A percentile compares a stretch with the other conserved stretches of the same genome.
These are phyloP conservation scores for Drosophila greeni DNA, from an alignment of 2,888 invertebrate species.

Conservation along the genomic window DNA sequence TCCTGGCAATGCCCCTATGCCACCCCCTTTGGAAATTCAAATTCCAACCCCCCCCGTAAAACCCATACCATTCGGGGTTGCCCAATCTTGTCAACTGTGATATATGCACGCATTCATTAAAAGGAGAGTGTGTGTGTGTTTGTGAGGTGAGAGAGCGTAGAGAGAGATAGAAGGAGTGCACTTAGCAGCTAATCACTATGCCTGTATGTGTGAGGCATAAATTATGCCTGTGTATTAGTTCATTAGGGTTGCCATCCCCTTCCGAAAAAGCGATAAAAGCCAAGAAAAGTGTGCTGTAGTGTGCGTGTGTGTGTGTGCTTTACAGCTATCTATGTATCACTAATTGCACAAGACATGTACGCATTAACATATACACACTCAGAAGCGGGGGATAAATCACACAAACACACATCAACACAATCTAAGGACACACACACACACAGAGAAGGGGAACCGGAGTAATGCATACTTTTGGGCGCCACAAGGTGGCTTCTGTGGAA, in stretches of 20 bases:
- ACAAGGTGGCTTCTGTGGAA: slow-evolving; percentile 21
- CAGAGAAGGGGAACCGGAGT: neutral
- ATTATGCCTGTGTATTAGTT: slow-evolving; percentile 44
- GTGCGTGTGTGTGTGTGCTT: slow-evolving; percentile 29
- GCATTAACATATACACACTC: slow-evolving; percentile 24
- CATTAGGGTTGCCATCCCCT: slow-evolving; percentile 23
- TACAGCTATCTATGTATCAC: slow-evolving; percentile 51
- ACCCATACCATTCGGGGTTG: slow-evolving; percentile 19
- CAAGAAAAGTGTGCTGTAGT: slow-evolving; percentile 31
- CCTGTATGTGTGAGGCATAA: slow-evolving; percentile 27
- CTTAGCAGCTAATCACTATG: slow-evolving; percentile 39
- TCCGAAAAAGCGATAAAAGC: slow-evolving; percentile 31
- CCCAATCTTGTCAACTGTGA: slow-evolving; percentile 42
- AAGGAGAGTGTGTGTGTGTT: neutral
- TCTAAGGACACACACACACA: slow-evolving; percentile 3
- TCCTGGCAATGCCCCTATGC: neutral
- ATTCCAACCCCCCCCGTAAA: slow-evolving; percentile 1
- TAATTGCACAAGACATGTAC: slow-evolving; percentile 55
- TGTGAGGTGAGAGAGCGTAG: neutral
- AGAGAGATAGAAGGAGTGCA: slow-evolving; percentile 14
- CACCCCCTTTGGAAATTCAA: slow-evolving; percentile 5
- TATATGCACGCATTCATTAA: slow-evolving; percentile 41
- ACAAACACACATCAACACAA: slow-evolving; percentile 17
- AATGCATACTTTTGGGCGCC: slow-evolving; percentile 27
- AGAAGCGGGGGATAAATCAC: slow-evolving; percentile 34